These are phyloP conservation scores for Zophobas morio DNA, from an alignment of 1,140 invertebrate species.

Conservation along the genomic window DNA sequence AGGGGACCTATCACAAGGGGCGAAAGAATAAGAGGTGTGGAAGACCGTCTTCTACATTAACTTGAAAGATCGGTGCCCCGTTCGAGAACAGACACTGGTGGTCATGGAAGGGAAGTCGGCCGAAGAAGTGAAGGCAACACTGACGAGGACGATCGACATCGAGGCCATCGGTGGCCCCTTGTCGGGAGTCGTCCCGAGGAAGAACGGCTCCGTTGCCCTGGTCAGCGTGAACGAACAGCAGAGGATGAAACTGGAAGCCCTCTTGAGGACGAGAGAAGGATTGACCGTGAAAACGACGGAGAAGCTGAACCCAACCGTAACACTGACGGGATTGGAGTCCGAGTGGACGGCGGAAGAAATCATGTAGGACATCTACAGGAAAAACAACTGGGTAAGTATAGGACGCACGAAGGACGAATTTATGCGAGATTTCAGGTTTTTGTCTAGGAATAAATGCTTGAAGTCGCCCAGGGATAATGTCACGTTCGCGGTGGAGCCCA, in stretches of 20 bases:
- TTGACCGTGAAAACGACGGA: background rate
- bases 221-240: background rate
- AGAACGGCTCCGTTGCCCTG: background rate
- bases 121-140: background rate
- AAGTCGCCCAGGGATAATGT: background rate
- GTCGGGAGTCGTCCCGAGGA: background rate
- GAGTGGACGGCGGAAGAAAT: constrained; percentile 10
- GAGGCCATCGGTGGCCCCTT: background rate
- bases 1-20: background rate
- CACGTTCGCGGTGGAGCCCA: background rate
- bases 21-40: background rate
- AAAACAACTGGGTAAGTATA: background rate
- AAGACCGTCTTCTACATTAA: background rate
- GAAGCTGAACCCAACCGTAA: background rate
- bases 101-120: background rate
- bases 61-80: background rate
- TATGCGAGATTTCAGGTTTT: background rate
- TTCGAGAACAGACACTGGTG: background rate
- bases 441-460: constrained; percentile 4
- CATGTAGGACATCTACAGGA: background rate
- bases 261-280: background rate
- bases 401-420: background rate
- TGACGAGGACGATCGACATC: background rate
- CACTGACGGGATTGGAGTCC: background rate
- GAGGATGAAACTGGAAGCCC: background rate